Base-by-base conservation (phyloP, 2,888 invertebrate genomes). In the Stramonita haemastoma region DNA sequence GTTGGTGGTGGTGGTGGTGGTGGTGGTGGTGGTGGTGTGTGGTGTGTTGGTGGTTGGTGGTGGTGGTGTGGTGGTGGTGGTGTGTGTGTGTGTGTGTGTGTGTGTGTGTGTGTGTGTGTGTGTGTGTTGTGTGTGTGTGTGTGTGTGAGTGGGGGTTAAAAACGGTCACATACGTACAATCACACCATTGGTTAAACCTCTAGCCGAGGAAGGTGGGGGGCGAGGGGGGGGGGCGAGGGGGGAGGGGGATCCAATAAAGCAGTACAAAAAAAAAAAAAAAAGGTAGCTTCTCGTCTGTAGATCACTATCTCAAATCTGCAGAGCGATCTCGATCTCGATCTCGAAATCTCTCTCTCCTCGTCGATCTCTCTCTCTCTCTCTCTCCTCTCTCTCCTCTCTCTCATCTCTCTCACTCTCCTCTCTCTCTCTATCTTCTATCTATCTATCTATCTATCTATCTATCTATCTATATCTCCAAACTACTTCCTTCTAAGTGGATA, bases 241-340 rank as follows among this genome's bases (percentile, higher is more conserved):
- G n/a, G 1, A n/a, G 13, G n/a, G 29, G 0, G 29, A 4, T 0
- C 0, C 1, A n/a, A 1, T 0, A 13, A 4, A 4, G n/a, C 26
- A 11, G 1, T 2, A n/a, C 5, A 73, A 11, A 73, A n/a, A 73
- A 8, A 73, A 8, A 73, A 26, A 73, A 26, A 70, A 26, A 70
- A 26, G 26, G 19, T 26, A 26, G 26, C 70, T 26, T 26, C 19
- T 26, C 60, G 60, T 60, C 26, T 85, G 46, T 26, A 1, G 8
- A 0, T n/a, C 57, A 46, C 46, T 17, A 56, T 26, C 46, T 85
- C 15, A 22, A 4, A 11, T 57, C 85, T 8, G 15, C 56, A 36
- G 19, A 22, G 15, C 17, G 17, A 57, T 17, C 0, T 56, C 2
- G 46, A 26, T 56, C 2, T 36, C 46, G 17, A 26, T 26, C 17